These are phyloP conservation scores for Dendrolimus punctatus DNA, from an alignment of 1,140 invertebrate genomes.

Conservation along the genomic window DNA sequence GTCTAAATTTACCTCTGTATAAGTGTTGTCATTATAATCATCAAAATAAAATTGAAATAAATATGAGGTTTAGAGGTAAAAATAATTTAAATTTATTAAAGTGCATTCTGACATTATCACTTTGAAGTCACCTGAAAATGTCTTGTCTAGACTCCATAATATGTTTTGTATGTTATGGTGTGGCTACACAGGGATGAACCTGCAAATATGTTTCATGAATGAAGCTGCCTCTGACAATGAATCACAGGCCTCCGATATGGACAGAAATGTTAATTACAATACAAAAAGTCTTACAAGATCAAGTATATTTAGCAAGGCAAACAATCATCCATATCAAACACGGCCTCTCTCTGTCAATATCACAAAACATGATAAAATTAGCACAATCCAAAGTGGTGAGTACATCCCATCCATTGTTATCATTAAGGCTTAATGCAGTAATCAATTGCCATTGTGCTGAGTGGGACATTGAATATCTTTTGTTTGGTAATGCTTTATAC, in stretches of 20 bases:
- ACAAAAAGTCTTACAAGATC: conserved; percentile 51
- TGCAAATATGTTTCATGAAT: conserved; percentile 97
- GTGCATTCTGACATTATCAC: too few species aligned
- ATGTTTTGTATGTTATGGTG: conserved; percentile 48
- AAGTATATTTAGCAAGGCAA: conserved; percentile 57
- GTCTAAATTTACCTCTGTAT: too few species aligned
- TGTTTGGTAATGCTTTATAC: too few species aligned
- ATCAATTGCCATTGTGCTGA: background rate
- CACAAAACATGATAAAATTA: conserved; percentile 57
- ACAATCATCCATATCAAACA: conserved; percentile 67
- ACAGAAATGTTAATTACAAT: conserved; percentile 64
- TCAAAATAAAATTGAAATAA: too few species aligned
- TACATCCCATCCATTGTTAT: conserved; percentile 21
- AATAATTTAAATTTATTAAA: too few species aligned
- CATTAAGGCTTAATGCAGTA: background rate
- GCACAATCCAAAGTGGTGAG: conserved; percentile 52
- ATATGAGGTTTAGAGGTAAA: too few species aligned
- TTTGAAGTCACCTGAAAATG: too few species aligned
- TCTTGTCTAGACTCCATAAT: conserved; percentile 1
- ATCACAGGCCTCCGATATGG: conserved; percentile 80
- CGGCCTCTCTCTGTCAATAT: conserved; percentile 65
- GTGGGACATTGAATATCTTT: too few species aligned
- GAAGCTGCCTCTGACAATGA: conserved; percentile 90
- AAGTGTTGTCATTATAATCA: too few species aligned
- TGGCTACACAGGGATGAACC: conserved; percentile 83